These are phyloP conservation scores for Tinea semifulvella DNA, from an alignment of 2,888 invertebrate genomes.

Conservation along the genomic window DNA sequence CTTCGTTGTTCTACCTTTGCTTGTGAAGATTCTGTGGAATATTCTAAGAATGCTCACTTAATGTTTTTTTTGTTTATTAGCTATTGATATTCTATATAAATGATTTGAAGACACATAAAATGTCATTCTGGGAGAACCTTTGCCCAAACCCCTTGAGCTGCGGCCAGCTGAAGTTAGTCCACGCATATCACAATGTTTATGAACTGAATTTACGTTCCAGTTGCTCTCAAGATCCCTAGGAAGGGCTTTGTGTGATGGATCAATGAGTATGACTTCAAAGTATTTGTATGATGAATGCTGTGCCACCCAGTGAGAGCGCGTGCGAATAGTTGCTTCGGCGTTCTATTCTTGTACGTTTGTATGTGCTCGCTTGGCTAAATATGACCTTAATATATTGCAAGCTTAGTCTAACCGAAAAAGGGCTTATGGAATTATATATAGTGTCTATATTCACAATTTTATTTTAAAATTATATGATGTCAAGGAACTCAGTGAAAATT, in stretches of 20 bases:
- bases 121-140: conserved; percentile 71
- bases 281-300: conserved; percentile 99
- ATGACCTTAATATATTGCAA: no score
- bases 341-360: no score
- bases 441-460: no score
- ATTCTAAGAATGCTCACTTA: no score
- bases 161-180: conserved; percentile 96
- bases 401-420: no score
- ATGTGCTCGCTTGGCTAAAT: no score
- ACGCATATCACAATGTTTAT: conserved; percentile 98
- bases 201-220: conserved; percentile 97
- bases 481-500: no score
- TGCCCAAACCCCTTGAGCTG: conserved; percentile 95
- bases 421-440: no score
- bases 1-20: no score
- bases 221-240: conserved; percentile 95
- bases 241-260: conserved; percentile 93
- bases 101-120: conserved; percentile 35
- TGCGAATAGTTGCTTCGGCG: no score
- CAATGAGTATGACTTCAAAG: conserved; percentile 93
- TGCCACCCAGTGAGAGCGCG: conserved; percentile 99
- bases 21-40: no score
- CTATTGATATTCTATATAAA: conserved; percentile 40
- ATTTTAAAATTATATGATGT: no score
- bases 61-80: conserved; percentile 22